Base-by-base conservation (phyloP, 2,888 invertebrate genomes). In the Yponomeuta malinellus region DNA sequence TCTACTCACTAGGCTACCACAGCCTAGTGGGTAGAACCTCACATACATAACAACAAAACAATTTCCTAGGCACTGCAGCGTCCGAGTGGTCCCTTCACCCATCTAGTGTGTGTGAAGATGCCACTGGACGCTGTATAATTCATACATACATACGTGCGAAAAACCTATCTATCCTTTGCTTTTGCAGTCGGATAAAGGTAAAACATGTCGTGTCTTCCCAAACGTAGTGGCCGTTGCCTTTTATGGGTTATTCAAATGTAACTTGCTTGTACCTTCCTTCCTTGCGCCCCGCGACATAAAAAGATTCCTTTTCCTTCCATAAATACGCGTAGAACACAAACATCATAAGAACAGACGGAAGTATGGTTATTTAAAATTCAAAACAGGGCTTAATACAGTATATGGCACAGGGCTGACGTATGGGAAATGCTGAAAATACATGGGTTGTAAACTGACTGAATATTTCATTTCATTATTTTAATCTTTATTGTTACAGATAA, bases 161-260 rank as follows among this genome's bases (percentile, higher is more conserved):
- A 43, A 43, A 3, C 43, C 1, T 5, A 43, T 1, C 43, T 6
- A 3, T 8, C 8, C 43, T 43, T 8, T 5, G 8, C 43, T 43
- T 8, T 43, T 6, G 43, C 43, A 43, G 43, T 8, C 43, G 43
- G 52, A 15, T 12, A 59, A 15, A 59, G 52, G 52, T 59, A 48
- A 68, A 48, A 29, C 68, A 68, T 68, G 48, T 68, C 68, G 52
- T 68, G 68, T 52, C 12, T 59, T 29, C 68, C 52, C 23, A 52
- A 37, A 69, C 63, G 63, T 52, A 33, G 37, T 43, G 23, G 69
- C n/a, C 63, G 63, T 79, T 78, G 77, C 75, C 75, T 80, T 81
- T 82, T 82, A 84, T 82, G 80, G 78, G 75, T 80, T 83, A 85
- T 85, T 85, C 82, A 84, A 85, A 85, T 83, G 78, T 78, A 79